A percentile compares a stretch with the other conserved stretches of the same genome.
Conservation (phyloP, 2,113 vertebrate genomes). For the Cryptomyrus ogoouensis region DNA sequence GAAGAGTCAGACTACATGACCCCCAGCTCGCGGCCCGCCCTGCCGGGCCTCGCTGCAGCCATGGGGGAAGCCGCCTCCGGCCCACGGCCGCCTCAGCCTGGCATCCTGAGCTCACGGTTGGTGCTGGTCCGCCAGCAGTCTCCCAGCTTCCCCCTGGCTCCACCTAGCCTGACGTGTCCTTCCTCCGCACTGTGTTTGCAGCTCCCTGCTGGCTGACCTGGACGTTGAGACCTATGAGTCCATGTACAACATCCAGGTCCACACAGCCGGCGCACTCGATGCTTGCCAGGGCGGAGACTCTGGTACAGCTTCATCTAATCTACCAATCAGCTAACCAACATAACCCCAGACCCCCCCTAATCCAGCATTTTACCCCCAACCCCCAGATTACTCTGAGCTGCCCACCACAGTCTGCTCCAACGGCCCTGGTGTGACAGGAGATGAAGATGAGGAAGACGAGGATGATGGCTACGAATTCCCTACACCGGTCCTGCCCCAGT, state of each 20-base stretch:
- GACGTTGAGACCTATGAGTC: constrained; percentile 79
- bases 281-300: constrained; percentile 56
- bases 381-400: constrained; percentile 64
- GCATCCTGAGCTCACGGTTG: constrained; percentile 51
- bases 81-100: constrained; percentile 52
- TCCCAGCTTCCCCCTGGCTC: not conserved
- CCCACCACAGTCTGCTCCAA: constrained; percentile 51
- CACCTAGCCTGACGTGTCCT: not conserved
- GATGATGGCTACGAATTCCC: constrained; percentile 83
- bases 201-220: constrained; percentile 57
- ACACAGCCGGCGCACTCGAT: constrained; percentile 49
- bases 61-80: constrained; percentile 44
- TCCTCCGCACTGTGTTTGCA: constrained; percentile 12
- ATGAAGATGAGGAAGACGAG: constrained; percentile 67
- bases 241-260: constrained; percentile 87
- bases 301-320: constrained; percentile 56
- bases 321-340: not conserved
- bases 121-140: not conserved
- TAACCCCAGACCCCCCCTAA: not conserved
- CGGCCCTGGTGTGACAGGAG: constrained; percentile 56
- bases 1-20: constrained; percentile 95
- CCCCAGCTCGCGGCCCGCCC: constrained; percentile 78
- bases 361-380: not conserved
- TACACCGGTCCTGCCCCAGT: constrained; percentile 61
- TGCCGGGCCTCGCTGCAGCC: constrained; percentile 45